A percentile compares a stretch with the other conserved stretches of the same genome.
These are phyloP conservation scores for Sinocyclocheilus anophthalmus DNA, from an alignment of 2,113 vertebrate genomes.

Conservation along the genomic window DNA sequence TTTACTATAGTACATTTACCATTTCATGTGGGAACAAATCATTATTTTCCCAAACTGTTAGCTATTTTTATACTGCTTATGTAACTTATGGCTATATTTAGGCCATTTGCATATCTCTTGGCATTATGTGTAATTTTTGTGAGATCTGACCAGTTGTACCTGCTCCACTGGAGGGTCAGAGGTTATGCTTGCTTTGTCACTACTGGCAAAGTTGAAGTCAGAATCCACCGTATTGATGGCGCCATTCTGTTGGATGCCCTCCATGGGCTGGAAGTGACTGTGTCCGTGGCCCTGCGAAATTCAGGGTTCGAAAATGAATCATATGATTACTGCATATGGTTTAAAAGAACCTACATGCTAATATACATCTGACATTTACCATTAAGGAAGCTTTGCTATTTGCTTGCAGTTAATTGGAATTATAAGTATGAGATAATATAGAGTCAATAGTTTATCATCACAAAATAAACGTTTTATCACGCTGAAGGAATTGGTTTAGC, in stretches of 20 bases:
- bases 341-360: not conserved
- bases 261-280: constrained; percentile 68
- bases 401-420: not conserved
- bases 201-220: constrained; percentile 42
- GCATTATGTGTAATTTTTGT: not conserved
- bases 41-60: not conserved
- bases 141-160: constrained; percentile 25
- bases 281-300: constrained; percentile 78
- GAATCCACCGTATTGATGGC: constrained; percentile 37
- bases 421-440: not conserved
- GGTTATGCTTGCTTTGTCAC: constrained; percentile 49
- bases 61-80: not conserved
- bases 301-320: not conserved
- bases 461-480: not conserved
- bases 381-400: not conserved
- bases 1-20: not conserved
- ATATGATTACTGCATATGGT: not conserved
- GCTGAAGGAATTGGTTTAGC: not conserved
- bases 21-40: not conserved
- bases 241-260: constrained; percentile 40
- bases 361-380: not conserved
- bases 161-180: constrained; percentile 38
- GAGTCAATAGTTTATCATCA: not conserved
- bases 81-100: not conserved
- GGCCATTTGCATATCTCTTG: not conserved